Evolutionary conservation across 2,888 invertebrate species (phyloP), one percentile per base, ranked within the genome.

Genomic region (Dyspetes luteomarginatus): DNA sequence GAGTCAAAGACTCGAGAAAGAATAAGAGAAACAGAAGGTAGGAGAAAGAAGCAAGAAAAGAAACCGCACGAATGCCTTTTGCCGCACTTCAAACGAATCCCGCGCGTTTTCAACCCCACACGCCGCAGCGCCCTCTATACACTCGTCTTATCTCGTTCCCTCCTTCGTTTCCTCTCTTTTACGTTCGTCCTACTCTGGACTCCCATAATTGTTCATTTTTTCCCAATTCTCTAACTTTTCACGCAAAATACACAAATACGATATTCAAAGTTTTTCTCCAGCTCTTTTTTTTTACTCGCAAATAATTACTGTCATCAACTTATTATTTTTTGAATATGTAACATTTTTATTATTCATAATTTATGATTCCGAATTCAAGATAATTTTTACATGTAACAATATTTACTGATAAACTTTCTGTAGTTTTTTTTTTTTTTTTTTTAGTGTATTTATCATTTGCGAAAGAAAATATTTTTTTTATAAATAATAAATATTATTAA

Each of bases 141-240:
- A 71, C 52, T 26, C 30, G 56, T 45, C 28, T 9, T 55, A 15
- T 78, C 55, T 41, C 55, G 60, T 69, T 41, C 43, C 75, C 55
- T 72, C 69, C 60, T 55, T 15, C 28, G 19, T 55, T 7, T 43
- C 43, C 43, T 71, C 45, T 48, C 69, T 65, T 62, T 24, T 52
- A 52, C 62, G n/a, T 41, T 17, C 15, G 67, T 55, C 83, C 89
- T 88, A 89, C 90, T 89, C 90, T 87, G 90, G 88, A 91, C 91
- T 91, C 91, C 90, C 90, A 90, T 90, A 91, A 91, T 91, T 91
- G 91, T 91, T 91, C 90, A 91, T 91, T 91, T 90, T 90, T 91
- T 89, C 89, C 2, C 36, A 12, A 36, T 36, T 36, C 36, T 36
- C 12, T 12, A 12, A 36, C 36, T 12, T 26, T 48, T 5, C 56